phyloP scores from a whole-genome alignment of 1,140 invertebrate species.

The Nasonia vitripennis region DNA sequence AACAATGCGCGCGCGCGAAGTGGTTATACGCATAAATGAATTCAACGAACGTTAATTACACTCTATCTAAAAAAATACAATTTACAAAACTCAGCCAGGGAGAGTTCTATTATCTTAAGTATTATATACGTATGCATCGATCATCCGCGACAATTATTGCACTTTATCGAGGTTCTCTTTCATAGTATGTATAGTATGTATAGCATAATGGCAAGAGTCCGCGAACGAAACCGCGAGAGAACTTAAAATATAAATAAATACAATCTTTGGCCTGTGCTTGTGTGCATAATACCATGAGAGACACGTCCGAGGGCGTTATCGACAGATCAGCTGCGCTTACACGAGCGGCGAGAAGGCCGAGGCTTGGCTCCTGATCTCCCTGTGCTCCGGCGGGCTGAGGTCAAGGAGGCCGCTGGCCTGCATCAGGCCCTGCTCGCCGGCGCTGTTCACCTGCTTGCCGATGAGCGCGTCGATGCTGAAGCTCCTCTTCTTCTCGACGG shows the following conservation, averaged over 20 bases:
- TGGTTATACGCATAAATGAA: neutral
- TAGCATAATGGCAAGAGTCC: neutral
- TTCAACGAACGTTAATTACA: neutral
- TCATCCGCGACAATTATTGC: slow-evolving; percentile 47
- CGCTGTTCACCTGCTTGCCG: slow-evolving; percentile 68
- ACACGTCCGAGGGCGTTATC: neutral
- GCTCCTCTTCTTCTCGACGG: slow-evolving; percentile 68
- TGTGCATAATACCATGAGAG: slow-evolving; percentile 3
- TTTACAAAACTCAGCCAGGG: neutral
- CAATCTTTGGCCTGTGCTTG: slow-evolving; percentile 31
- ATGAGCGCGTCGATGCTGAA: slow-evolving; percentile 77
- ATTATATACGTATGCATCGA: neutral
- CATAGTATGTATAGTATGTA: neutral
- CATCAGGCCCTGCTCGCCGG: slow-evolving; percentile 60
- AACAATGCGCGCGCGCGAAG: neutral
- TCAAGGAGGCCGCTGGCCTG: slow-evolving; percentile 64
- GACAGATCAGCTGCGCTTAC: slow-evolving; percentile 54
- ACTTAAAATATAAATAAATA: slow-evolving; percentile 27
- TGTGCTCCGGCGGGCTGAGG: slow-evolving; percentile 70
- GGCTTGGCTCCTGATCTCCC: slow-evolving; percentile 73
- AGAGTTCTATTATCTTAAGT: neutral
- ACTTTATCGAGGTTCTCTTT: slow-evolving; percentile 41
- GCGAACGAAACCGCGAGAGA: neutral
- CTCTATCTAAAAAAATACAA: neutral
- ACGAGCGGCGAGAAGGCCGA: slow-evolving; percentile 73